Evolutionary conservation across 1,140 invertebrate species (phyloP), one percentile per base, ranked within the genome.

Genomic region (Drosophila burlai): DNA sequence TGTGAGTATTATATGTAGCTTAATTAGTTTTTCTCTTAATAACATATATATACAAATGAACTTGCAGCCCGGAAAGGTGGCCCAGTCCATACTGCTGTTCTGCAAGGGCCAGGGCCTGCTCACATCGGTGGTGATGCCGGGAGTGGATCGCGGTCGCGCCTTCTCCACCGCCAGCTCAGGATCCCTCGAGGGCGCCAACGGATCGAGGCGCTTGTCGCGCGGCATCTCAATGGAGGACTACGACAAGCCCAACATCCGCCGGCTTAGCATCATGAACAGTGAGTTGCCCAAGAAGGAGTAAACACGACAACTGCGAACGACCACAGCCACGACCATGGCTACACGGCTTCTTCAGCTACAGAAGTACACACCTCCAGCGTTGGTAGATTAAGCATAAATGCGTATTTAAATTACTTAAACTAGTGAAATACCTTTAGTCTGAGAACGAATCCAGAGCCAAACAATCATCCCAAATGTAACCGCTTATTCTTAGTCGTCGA

Each of bases 141-240:
- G 96, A 8, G 94, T 96, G 31, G 96, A 96, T 83, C 94, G 94
- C 59, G 94, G 94, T 63, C 89, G 95, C 16, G 94, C 94, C 42
- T 94, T 94, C 76, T 95, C 94, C 13, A 94, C 94, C 18, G 84
- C 84, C 63, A 94, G 94, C 67, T 94, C 94, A 7, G 93, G 94
- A n/a, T 93, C 93, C 31, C 93, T 92, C 46, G 92, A 93, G 76
- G 75, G 80, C 15, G 67, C 66, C 26, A 86, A 81, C 64, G 85
- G 83, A 26, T 67, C 67, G 31, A 79, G 95, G 2, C 94, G 95
- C 69, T 94, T 96, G 82, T 95, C 95, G 1, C 94, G 95, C 34
- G 95, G 95, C 45, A 95, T 96, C 94, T 95, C 95, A 49, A 97
- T 97, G 96, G 97, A 97, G 92, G 96, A 97, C 79, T 97, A 97